Base-by-base conservation (phyloP, 2,113 vertebrate genomes). In the Pygoscelis antarcticus region DNA sequence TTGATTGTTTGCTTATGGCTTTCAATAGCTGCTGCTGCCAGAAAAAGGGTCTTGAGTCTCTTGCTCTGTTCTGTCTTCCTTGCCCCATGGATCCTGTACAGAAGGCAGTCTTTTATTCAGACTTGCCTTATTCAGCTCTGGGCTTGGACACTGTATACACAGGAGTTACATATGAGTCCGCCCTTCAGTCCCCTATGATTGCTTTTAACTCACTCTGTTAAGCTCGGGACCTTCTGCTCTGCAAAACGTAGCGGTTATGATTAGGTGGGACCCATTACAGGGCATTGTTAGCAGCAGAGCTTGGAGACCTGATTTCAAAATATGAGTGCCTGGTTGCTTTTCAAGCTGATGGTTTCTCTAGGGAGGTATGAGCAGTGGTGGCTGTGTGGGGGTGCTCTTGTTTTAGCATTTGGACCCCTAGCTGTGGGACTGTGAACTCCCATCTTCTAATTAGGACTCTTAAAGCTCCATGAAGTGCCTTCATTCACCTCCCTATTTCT, bases 231-330 rank as follows among this genome's bases (percentile, higher is more conserved):
- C 25, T 76, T 86, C 52, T 83, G 30, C 42, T 44, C 38, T 77
- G 62, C 26, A 60, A 70, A 87, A 81, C 1, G 0, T 42, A 46
- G 1, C 0, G 1, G 38, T 74, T 68, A 54, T 32, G 15, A 49
- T 87, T 42, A n/a, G 16, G 29, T 52, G 34, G 16, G 34, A 42
- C 16, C 7, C 22, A 27, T 75, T 80, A 54, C 12, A 89, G 42
- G 34, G 12, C 30, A 23, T 7, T 25, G 11, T 25, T 62, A 42
- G 20, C 36, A 58, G 30, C 42, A 51, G 26, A 72, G 9, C 49
- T 86, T 86, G 54, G 51, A 84, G 72, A 65, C 16, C 38, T 60
- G 40, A 52, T 92, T 94, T 80, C 44, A 85, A 64, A 92, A 72
- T 44, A 34, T 0, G 2, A 22, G 49, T 52, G 17, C 13, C 7